These are phyloP conservation scores for Cynodonichthys magdalenae DNA, from an alignment of 2,797 vertebrate species.

Conservation along the genomic window DNA sequence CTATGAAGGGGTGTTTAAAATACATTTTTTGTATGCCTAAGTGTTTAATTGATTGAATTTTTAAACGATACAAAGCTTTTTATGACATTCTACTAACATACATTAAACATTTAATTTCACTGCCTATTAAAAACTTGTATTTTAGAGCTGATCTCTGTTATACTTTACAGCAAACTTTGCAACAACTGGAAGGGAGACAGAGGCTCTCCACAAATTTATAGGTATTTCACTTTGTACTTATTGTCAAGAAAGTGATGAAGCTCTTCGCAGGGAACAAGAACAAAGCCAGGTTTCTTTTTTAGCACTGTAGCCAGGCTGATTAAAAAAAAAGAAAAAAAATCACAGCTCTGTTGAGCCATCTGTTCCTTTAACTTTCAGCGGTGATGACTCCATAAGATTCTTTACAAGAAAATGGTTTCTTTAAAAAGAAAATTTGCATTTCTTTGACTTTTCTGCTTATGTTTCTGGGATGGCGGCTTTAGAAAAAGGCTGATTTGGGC, in stretches of 20 bases:
- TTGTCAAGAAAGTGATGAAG: too few species aligned
- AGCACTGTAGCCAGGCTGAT: background rate
- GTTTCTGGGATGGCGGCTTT: background rate
- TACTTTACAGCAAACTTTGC: background rate
- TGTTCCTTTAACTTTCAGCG: background rate
- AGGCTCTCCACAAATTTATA: background rate
- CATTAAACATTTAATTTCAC: background rate
- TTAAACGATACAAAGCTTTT: background rate
- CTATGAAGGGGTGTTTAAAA: background rate
- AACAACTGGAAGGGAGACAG: background rate
- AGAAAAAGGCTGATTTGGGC: background rate
- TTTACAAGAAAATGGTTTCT: background rate
- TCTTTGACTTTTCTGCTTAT: background rate
- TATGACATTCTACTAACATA: background rate
- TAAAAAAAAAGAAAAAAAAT: background rate
- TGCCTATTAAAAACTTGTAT: too few species aligned
- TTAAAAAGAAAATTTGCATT: background rate
- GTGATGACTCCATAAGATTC: background rate
- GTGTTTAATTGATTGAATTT: background rate
- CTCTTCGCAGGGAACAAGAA: background rate
- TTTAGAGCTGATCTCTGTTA: too few species aligned
- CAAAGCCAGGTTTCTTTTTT: background rate
- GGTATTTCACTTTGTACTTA: too few species aligned
- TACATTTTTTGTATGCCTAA: background rate
- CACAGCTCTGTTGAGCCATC: background rate